Evolutionary conservation across 2,888 invertebrate species (phyloP).

Genomic region (Bombylius discolor): DNA sequence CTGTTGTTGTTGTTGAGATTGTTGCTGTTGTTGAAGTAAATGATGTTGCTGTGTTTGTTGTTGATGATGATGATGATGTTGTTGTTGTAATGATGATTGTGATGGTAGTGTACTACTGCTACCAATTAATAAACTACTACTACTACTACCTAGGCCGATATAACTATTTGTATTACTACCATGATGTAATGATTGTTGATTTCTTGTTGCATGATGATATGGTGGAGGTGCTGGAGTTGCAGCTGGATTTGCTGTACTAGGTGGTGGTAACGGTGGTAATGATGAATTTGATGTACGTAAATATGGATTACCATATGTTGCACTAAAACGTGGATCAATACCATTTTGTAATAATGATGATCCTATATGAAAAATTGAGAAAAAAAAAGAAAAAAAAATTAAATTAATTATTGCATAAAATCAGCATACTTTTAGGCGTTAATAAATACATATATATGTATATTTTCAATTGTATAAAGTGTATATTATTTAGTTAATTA

Average conservation of each 20-base stretch:
- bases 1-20: constrained; percentile 53
- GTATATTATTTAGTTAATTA: too few species aligned
- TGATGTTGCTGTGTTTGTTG: constrained; percentile 44
- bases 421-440: too few species aligned
- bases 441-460: too few species aligned
- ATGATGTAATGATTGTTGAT: constrained; percentile 15
- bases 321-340: constrained; percentile 73
- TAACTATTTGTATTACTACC: neutral
- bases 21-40: constrained; percentile 42
- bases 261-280: constrained; percentile 42
- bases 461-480: too few species aligned
- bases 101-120: constrained; percentile 40
- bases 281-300: constrained; percentile 51
- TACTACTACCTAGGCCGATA: neutral
- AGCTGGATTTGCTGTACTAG: constrained; percentile 58
- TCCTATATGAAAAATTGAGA: neutral
- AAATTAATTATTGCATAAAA: neutral
- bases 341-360: constrained; percentile 34
- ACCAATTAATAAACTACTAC: constrained; percentile 9
- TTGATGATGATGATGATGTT: constrained; percentile 40
- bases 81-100: constrained; percentile 34
- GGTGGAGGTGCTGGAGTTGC: constrained; percentile 72
- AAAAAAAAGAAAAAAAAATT: neutral
- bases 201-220: constrained; percentile 40
- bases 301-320: constrained; percentile 83